Evolutionary conservation across 2,113 vertebrate genomes (phyloP).

Genomic region (Pseudorhombus dupliciocellatus): DNA sequence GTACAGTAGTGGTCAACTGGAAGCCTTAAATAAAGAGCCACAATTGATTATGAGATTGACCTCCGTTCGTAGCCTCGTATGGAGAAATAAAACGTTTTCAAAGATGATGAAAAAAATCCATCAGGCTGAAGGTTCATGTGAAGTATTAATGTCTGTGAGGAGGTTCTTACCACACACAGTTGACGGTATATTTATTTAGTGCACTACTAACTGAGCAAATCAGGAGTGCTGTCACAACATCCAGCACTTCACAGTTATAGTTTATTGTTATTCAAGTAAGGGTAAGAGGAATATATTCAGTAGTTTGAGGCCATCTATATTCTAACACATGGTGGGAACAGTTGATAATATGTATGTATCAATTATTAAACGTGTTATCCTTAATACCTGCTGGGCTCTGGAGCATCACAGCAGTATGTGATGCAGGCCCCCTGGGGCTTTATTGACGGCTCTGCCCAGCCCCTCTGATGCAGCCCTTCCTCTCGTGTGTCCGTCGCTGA

Average conservation of each 20-base stretch:
- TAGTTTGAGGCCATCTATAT: not conserved
- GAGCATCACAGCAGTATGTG: not conserved
- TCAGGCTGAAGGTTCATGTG: too few relatives aligned
- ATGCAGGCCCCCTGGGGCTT: conserved; percentile 10
- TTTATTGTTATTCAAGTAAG: not conserved
- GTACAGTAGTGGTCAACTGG: conserved; percentile 14
- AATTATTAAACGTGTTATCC: conserved; percentile 25
- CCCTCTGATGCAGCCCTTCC: conserved; percentile 31
- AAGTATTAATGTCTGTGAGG: too few relatives aligned
- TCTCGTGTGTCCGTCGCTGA: conserved; percentile 6
- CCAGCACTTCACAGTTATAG: not conserved
- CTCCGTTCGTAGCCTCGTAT: not conserved
- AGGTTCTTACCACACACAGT: too few relatives aligned
- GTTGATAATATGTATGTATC: conserved; percentile 18
- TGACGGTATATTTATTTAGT: too few relatives aligned
- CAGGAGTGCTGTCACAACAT: not conserved
- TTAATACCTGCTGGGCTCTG: conserved; percentile 21
- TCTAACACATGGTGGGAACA: not conserved
- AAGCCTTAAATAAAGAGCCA: conserved; percentile 13
- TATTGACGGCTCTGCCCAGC: conserved; percentile 39
- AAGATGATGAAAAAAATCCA: not conserved
- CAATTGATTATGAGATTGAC: conserved; percentile 24
- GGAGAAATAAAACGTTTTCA: not conserved
- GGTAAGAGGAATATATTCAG: not conserved
- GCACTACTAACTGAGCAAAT: too few relatives aligned